phyloP scores from a whole-genome alignment of 92 coral and sea anemone species.

The Parazoanthus darwini region DNA sequence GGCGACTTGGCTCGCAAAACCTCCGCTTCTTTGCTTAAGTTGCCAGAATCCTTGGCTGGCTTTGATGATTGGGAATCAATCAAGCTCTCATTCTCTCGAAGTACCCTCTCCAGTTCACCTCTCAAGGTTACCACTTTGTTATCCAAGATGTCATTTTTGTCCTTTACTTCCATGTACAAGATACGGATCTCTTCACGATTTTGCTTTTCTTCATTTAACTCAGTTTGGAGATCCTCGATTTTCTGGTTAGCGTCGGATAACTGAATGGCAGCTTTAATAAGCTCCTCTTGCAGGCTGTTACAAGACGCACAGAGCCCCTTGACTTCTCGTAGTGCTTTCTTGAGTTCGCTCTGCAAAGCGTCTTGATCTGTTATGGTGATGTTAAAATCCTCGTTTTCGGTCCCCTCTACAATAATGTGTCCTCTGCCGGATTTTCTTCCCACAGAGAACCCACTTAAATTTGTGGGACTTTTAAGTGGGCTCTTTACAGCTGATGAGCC shows the following conservation, averaged over 20 bases:
- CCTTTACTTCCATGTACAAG: slow-evolving; percentile 69
- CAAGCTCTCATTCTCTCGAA: slow-evolving; percentile 62
- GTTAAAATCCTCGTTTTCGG: background rate
- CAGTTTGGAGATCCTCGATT: slow-evolving; percentile 65
- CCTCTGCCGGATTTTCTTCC: slow-evolving; percentile 4
- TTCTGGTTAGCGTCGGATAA: slow-evolving; percentile 75
- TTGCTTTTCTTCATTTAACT: slow-evolving; percentile 68
- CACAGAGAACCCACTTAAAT: background rate
- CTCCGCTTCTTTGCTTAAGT: slow-evolving; percentile 38
- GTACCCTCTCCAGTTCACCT: slow-evolving; percentile 70
- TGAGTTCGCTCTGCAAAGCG: slow-evolving; percentile 51
- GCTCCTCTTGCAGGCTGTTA: slow-evolving; percentile 82
- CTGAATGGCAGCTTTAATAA: slow-evolving; percentile 72
- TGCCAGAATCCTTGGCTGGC: slow-evolving; percentile 15
- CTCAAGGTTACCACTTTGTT: slow-evolving; percentile 74
- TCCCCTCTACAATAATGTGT: background rate
- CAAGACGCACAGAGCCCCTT: slow-evolving; percentile 56
- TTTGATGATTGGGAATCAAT: slow-evolving; percentile 44
- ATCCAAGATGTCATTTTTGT: slow-evolving; percentile 74
- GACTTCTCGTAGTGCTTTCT: slow-evolving; percentile 58
- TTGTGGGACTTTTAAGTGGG: slow-evolving; percentile 30
- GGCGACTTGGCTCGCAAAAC: slow-evolving; percentile 41
- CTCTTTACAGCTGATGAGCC: slow-evolving; percentile 47
- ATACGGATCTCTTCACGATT: slow-evolving; percentile 78
- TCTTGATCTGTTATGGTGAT: slow-evolving; percentile 43